phyloP scores from a whole-genome alignment of 2,797 vertebrate genomes.

The Melanotaenia pygmaea region DNA sequence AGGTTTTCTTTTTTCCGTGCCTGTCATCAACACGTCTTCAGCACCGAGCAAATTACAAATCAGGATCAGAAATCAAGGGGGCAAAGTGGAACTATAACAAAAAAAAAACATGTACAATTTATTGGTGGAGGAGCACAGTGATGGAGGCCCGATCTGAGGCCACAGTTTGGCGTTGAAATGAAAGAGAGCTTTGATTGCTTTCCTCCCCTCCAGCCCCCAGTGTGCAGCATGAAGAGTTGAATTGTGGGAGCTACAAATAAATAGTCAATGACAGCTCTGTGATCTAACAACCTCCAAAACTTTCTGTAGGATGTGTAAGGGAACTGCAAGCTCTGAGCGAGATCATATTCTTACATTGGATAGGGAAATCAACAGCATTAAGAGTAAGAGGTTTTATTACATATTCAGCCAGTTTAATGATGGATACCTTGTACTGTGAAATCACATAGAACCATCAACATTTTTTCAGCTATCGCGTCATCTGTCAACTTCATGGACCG shows the following conservation, averaged over 20 bases:
- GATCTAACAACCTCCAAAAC: slow-evolving; percentile 66
- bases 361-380: background rate
- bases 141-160: slow-evolving; percentile 58
- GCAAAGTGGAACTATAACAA: slow-evolving; percentile 45
- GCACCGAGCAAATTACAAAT: slow-evolving; percentile 28
- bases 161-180: slow-evolving; percentile 69
- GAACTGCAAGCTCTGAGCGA: background rate
- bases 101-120: slow-evolving; percentile 47
- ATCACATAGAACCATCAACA: background rate
- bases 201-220: slow-evolving; percentile 18
- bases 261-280: slow-evolving; percentile 91
- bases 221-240: slow-evolving; percentile 76
- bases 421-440: background rate
- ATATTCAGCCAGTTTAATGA: no score
- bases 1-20: background rate
- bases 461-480: no score
- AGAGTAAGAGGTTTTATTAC: no score
- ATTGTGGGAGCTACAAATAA: slow-evolving; percentile 88
- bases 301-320: slow-evolving; percentile 14
- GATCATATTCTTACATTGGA: background rate
- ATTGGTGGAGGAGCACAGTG: slow-evolving; percentile 51
- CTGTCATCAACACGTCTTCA: slow-evolving; percentile 13
- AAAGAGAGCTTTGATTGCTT: slow-evolving; percentile 77
- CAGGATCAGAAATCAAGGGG: slow-evolving; percentile 25
- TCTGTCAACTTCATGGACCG: no score